Conservation (phyloP, 1,140 invertebrate genomes). For the Delia radicum region DNA sequence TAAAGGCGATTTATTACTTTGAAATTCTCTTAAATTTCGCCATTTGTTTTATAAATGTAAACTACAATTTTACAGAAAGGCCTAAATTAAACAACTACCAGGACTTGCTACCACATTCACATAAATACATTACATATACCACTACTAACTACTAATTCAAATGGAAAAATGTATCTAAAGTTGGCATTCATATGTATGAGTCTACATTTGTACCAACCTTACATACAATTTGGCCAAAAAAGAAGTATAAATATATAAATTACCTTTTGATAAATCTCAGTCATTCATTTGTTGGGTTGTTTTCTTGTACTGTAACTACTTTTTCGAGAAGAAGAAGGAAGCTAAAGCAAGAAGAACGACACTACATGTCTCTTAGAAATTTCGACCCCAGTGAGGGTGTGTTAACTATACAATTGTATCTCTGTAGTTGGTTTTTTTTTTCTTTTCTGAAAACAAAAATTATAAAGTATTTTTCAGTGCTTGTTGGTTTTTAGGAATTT, state of each 20-base stretch:
- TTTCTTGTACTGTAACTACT: neutral
- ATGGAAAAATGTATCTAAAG: conserved; percentile 2
- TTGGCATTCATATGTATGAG: neutral
- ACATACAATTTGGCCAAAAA: neutral
- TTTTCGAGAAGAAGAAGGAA: neutral
- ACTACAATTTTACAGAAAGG: neutral
- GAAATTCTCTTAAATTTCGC: conserved; percentile 50
- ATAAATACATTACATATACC: neutral
- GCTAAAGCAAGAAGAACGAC: too few species aligned
- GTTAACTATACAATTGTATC: too few species aligned
- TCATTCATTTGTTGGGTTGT: conserved; percentile 27
- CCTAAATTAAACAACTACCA: neutral
- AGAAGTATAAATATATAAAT: conserved; percentile 44
- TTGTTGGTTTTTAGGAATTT: conserved; percentile 25
- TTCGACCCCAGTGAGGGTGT: too few species aligned
- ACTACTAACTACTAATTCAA: neutral
- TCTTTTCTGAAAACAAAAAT: neutral
- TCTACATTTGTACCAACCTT: neutral
- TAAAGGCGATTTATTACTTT: conserved; percentile 49
- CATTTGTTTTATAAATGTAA: conserved; percentile 30
- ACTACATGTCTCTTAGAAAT: too few species aligned
- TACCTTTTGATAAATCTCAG: conserved; percentile 55
- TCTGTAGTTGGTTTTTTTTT: neutral
- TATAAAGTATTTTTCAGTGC: neutral
- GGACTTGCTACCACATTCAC: too few species aligned